These are phyloP conservation scores for Tolypeutes matacus DNA, from an alignment of 2,797 vertebrate genomes.

Conservation along the genomic window DNA sequence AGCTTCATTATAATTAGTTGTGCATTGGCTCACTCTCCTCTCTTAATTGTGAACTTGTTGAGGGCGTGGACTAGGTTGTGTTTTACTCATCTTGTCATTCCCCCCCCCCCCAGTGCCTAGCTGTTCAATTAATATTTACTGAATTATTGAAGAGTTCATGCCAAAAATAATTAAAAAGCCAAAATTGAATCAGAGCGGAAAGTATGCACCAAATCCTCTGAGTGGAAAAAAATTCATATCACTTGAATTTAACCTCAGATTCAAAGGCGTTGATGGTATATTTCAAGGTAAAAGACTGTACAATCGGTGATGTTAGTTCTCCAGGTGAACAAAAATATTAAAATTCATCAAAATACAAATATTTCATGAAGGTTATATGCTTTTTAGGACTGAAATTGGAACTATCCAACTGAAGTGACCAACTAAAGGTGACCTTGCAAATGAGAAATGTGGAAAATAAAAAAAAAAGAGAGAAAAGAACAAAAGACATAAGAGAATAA, in stretches of 20 bases:
- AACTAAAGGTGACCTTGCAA: constrained; percentile 47
- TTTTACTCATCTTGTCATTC: constrained; percentile 55
- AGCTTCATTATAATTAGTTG: constrained; percentile 42
- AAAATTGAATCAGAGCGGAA: constrained; percentile 60
- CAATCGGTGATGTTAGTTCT: background rate
- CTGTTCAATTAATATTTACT: constrained; percentile 53
- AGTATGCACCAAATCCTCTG: constrained; percentile 46
- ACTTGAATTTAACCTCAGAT: constrained; percentile 50
- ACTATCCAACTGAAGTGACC: constrained; percentile 16
- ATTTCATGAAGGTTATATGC: background rate
- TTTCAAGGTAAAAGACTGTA: constrained; percentile 46
- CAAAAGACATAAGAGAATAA: background rate
- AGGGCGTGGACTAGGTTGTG: background rate
- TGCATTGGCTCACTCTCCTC: constrained; percentile 15
- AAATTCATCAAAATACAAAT: constrained; percentile 59
- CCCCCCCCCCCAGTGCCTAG: background rate
- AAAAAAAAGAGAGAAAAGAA: background rate
- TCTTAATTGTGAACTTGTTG: constrained; percentile 56
- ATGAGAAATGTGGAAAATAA: constrained; percentile 45
- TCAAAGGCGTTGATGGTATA: background rate
- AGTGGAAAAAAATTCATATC: constrained; percentile 56
- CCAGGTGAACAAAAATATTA: constrained; percentile 32
- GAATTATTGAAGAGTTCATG: constrained; percentile 67
- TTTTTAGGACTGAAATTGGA: constrained; percentile 33
- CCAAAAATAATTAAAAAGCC: constrained; percentile 67